Percentiles rank a stretch among this genome's conserved stretches.
These are phyloP conservation scores for Drosophila emarginata DNA, from an alignment of 2,888 invertebrate species.

Conservation along the genomic window DNA sequence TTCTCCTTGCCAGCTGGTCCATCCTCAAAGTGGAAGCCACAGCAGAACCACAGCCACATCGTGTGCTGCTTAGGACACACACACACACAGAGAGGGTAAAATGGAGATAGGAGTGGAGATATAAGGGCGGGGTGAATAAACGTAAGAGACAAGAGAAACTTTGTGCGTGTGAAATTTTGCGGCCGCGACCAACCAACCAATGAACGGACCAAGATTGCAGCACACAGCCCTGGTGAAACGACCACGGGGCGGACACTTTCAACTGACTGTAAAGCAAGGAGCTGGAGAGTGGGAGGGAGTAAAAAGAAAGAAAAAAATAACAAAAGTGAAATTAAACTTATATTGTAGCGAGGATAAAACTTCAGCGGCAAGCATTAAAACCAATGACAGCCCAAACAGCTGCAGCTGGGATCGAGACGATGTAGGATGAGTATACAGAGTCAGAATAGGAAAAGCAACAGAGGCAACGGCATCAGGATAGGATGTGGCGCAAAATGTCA, in stretches of 20 bases:
- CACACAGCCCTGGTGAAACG: constrained; percentile 9
- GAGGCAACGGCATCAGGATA: constrained; percentile 31
- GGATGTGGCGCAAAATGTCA: constrained; percentile 61
- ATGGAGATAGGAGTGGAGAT: constrained; percentile 20
- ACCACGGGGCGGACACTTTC: constrained; percentile 49
- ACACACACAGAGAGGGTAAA: constrained; percentile 11
- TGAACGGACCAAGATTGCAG: constrained; percentile 42
- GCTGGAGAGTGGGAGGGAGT: not conserved
- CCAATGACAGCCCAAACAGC: constrained; percentile 56
- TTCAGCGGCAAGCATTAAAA: constrained; percentile 62
- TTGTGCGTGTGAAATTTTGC: constrained; percentile 75
- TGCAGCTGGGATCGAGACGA: constrained; percentile 44
- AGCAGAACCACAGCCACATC: constrained; percentile 36
- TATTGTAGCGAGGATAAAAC: constrained; percentile 74
- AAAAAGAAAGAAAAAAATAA: not conserved
- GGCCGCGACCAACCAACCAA: constrained; percentile 54
- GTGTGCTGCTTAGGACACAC: constrained; percentile 34
- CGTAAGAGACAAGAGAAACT: constrained; percentile 41
- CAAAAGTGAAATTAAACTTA: constrained; percentile 72
- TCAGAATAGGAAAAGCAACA: constrained; percentile 36
- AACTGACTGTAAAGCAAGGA: constrained; percentile 43
- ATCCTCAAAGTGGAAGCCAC: constrained; percentile 26
- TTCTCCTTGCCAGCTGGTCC: constrained; percentile 60
- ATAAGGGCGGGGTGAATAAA: not conserved
- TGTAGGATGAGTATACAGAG: not conserved